phyloP scores from a whole-genome alignment of 2,888 invertebrate species.

The Drosophila meridiana region DNA sequence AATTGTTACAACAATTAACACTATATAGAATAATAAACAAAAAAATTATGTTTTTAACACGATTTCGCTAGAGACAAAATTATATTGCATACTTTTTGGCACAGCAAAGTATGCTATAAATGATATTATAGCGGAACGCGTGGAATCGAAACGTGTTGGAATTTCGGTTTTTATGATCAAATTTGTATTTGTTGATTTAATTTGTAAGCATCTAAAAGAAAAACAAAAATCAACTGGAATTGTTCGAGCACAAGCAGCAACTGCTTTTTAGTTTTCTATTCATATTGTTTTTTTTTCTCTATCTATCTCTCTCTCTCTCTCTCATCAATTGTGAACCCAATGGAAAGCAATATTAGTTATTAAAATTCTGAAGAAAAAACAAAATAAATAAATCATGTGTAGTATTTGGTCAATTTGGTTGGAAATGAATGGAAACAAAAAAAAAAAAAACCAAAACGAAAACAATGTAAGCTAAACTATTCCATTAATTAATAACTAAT shows the following conservation, averaged over 20 bases:
- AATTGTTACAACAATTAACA: slow-evolving; percentile 69
- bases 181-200: slow-evolving; percentile 31
- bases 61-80: neutral
- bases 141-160: neutral
- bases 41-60: slow-evolving; percentile 11
- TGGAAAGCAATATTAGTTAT: slow-evolving; percentile 72
- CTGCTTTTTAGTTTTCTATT: slow-evolving; percentile 7
- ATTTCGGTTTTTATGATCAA: slow-evolving; percentile 2
- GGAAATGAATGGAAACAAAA: slow-evolving; percentile 20
- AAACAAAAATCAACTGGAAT: slow-evolving; percentile 32
- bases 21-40: slow-evolving; percentile 25
- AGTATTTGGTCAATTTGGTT: slow-evolving; percentile 75
- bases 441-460: slow-evolving; percentile 3
- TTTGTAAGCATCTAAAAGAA: slow-evolving; percentile 22
- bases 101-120: neutral
- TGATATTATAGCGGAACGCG: neutral
- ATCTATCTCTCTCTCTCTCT: neutral
- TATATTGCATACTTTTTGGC: slow-evolving; percentile 20
- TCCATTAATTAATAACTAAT: slow-evolving; percentile 57
- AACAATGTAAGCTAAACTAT: slow-evolving; percentile 52
- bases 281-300: neutral
- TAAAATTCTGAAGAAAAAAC: slow-evolving; percentile 43
- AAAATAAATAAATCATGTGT: slow-evolving; percentile 31
- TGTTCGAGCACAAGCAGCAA: slow-evolving; percentile 39
- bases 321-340: slow-evolving; percentile 30